phyloP scores from a whole-genome alignment of 2,888 invertebrate genomes.

The Dolichopus griseipennis region DNA sequence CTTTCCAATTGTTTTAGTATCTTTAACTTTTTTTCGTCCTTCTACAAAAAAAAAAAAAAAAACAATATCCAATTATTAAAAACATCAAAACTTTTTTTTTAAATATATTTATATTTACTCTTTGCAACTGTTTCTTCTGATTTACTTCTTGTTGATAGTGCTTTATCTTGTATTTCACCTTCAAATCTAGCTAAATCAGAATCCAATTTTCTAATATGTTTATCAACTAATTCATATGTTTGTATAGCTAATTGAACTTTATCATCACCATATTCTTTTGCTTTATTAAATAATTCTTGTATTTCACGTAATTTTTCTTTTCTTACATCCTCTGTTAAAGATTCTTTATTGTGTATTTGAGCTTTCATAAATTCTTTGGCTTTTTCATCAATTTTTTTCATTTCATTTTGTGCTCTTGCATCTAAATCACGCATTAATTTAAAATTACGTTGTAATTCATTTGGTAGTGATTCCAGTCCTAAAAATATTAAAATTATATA shows the following conservation, averaged over 20 bases:
- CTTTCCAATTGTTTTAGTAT: conserved; percentile 50
- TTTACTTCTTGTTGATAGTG: conserved; percentile 63
- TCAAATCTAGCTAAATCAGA: conserved; percentile 95
- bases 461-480: conserved; percentile 90
- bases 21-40: conserved; percentile 61
- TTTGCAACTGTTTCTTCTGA: conserved; percentile 55
- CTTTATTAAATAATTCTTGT: conserved; percentile 82
- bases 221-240: conserved; percentile 96
- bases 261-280: conserved; percentile 92
- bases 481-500: conserved; percentile 29
- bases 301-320: conserved; percentile 73
- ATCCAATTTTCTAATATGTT: conserved; percentile 91
- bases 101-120: conserved; percentile 42
- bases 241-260: conserved; percentile 96
- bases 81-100: conserved; percentile 12
- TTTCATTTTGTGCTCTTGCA: conserved; percentile 76
- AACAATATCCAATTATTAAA: background rate
- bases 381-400: conserved; percentile 84
- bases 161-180: conserved; percentile 93
- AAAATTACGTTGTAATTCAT: conserved; percentile 91
- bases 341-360: conserved; percentile 30
- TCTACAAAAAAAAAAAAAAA: conserved; percentile 41
- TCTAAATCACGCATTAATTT: conserved; percentile 93
- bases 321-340: conserved; percentile 56
- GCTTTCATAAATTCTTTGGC: conserved; percentile 43